Base-by-base conservation (phyloP, 2,888 invertebrate genomes). In the Epinotia bilunana region DNA sequence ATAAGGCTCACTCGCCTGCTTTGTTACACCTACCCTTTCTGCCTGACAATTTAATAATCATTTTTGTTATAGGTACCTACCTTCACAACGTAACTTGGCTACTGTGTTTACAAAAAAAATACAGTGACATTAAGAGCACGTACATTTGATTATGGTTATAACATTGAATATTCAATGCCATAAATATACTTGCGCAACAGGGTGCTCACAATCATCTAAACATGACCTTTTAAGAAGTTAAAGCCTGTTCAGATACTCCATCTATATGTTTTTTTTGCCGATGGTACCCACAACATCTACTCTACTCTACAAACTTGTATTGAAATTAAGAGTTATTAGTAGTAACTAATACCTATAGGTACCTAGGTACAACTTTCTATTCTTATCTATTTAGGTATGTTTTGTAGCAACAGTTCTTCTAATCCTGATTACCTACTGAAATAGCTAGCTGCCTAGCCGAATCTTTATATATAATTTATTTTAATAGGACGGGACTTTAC, bases 21-120 rank as follows among this genome's bases (percentile, higher is more conserved):
- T 72, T 62, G 20, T 72, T 58, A 72, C 28, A 70, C 71, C 61
- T 58, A 61, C 55, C 72, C 39, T 55, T 61, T 67, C 57, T 71
- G 55, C 28, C 49, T 49, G 16, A 65, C n/a, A 65, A 28, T 28
- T 33, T 5, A 11, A 57, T n/a, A 18, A 4, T 28, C 12, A 43
- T n/a, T 11, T n/a, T 11, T 61, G 9, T 33, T 16, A n/a, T 61
- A 33, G 3, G 9, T 33, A 28, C 18, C 20, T 33, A 28, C 18
- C 20, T 12, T 39, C 18, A 3, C 12, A 60, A 60, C 28, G n/a
- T 9, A 28, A 23, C 33, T 16, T 28, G 49, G 58, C 6, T 7
- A 53, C 2, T n/a, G 53, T 53, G n/a, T n/a, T 53, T n/a, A 53
- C 1, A n/a, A 7, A 53, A 53, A 39, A 53, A 53, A n/a, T 53